Conservation (phyloP, 2,113 vertebrate species). For the Psammodynastes pulverulentus region DNA sequence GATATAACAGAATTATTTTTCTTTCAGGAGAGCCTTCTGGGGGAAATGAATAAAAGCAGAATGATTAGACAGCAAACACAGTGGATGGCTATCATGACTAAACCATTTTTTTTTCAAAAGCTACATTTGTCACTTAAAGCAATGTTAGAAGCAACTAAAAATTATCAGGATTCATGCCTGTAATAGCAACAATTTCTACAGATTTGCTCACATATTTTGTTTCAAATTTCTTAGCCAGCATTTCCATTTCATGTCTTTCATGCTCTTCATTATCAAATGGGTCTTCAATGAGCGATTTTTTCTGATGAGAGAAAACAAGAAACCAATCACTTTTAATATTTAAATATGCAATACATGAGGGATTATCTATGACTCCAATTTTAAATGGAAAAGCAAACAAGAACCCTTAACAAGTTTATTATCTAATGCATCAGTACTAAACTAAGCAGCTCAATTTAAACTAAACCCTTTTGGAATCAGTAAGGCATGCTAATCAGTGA, state of each 20-base stretch:
- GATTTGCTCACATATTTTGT: conserved; percentile 91
- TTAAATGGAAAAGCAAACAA: background rate
- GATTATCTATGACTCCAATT: background rate
- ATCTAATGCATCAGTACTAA: background rate
- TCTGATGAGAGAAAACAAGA: conserved; percentile 60
- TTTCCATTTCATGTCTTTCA: conserved; percentile 88
- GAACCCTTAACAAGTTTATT: background rate
- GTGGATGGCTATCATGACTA: background rate
- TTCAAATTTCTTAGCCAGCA: conserved; percentile 93
- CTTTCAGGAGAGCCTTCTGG: background rate
- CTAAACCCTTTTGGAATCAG: background rate
- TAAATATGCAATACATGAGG: conserved; percentile 44
- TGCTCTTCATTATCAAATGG: conserved; percentile 86
- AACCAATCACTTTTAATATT: conserved; percentile 44
- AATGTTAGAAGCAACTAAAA: background rate
- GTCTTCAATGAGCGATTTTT: conserved; percentile 76
- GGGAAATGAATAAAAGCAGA: background rate
- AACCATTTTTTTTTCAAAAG: background rate
- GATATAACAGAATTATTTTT: background rate
- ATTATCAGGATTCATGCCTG: accelerated
- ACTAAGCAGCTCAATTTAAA: background rate
- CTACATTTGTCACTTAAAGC: background rate
- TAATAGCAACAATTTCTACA: background rate
- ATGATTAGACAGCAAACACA: background rate
- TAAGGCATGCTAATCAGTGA: background rate